phyloP scores from a whole-genome alignment of 37 sponge, comb jelly and placozoan species.

The Halichondria panicea region DNA sequence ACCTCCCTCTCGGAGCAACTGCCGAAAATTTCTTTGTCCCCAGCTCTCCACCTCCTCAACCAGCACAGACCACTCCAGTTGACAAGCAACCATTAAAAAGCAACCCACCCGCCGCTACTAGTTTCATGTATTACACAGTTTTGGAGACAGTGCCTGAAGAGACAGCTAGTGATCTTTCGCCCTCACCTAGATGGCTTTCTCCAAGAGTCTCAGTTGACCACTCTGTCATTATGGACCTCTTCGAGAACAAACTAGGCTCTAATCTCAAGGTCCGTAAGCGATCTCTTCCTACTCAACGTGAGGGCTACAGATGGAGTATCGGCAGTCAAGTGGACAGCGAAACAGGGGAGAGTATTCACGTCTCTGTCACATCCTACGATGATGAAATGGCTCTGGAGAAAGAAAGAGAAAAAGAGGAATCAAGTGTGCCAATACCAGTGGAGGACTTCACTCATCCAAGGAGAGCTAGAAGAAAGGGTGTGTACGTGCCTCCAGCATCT shows the following conservation, averaged over 20 bases:
- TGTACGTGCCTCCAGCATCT: constrained; percentile 37
- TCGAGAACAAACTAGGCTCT: constrained; percentile 32
- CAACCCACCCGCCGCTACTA: neutral
- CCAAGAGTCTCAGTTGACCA: constrained; percentile 70
- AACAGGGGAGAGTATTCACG: constrained; percentile 53
- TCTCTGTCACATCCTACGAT: constrained; percentile 76
- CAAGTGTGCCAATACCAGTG: neutral
- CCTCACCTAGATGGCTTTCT: constrained; percentile 65
- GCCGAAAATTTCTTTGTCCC: constrained; percentile 51
- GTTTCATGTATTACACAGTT: neutral
- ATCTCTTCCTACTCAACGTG: constrained; percentile 42
- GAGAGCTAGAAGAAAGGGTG: constrained; percentile 40
- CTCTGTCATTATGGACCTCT: constrained; percentile 17
- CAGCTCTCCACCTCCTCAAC: constrained; percentile 1
- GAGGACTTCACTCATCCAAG: constrained; percentile 1
- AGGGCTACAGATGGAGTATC: constrained; percentile 45
- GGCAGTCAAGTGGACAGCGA: constrained; percentile 55
- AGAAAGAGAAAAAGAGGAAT: constrained; percentile 35
- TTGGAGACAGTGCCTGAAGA: constrained; percentile 80
- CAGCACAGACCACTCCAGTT: neutral
- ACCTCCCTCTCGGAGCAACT: constrained; percentile 63
- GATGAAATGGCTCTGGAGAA: constrained; percentile 55
- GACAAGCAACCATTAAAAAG: neutral
- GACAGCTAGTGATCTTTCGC: constrained; percentile 83
- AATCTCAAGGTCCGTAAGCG: constrained; percentile 19